These are phyloP conservation scores for Argopecten irradians DNA, from an alignment of 1,140 invertebrate species.

Conservation along the genomic window DNA sequence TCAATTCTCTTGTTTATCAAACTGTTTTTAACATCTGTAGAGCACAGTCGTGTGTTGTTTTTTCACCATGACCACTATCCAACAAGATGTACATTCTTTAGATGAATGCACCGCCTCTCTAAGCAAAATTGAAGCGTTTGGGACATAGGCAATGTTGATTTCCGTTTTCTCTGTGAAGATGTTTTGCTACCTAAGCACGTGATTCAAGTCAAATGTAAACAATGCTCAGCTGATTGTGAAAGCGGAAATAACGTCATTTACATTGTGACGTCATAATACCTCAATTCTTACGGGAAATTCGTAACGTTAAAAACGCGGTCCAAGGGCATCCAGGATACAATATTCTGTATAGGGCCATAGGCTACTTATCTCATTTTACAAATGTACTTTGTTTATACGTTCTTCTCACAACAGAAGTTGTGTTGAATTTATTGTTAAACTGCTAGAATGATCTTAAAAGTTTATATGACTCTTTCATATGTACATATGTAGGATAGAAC, in stretches of 20 bases:
- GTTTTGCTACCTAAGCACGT: background rate
- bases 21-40: background rate
- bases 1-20: background rate
- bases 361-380: too few relatives aligned
- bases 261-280: background rate
- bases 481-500: too few relatives aligned
- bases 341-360: too few relatives aligned
- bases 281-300: background rate
- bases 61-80: background rate
- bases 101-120: background rate
- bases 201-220: conserved; percentile 6
- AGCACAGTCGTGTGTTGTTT: background rate
- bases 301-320: background rate
- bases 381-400: too few relatives aligned
- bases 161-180: background rate
- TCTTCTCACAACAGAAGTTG: too few relatives aligned
- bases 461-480: too few relatives aligned
- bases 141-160: background rate
- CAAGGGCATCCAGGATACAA: too few relatives aligned
- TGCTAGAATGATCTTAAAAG: too few relatives aligned
- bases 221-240: background rate
- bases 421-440: too few relatives aligned
- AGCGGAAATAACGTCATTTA: background rate
- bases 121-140: background rate
- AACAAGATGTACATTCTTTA: background rate